Conservation (phyloP, 2,113 vertebrate species). For the Gobio gobio region DNA sequence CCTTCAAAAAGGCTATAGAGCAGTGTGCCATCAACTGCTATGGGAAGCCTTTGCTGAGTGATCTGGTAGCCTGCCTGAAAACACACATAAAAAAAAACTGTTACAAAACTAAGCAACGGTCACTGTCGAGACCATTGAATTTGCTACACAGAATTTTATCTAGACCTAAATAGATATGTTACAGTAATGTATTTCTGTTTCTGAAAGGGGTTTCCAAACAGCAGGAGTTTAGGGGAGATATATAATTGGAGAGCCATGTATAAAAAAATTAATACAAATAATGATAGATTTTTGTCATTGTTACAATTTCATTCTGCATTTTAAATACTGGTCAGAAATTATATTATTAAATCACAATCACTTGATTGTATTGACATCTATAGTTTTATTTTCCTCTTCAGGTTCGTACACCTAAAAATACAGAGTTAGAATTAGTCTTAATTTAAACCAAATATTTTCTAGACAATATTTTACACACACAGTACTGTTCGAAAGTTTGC, state of each 20-base stretch:
- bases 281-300: neutral
- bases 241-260: neutral
- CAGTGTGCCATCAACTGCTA: constrained; percentile 86
- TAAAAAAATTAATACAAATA: neutral
- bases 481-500: no score
- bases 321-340: neutral
- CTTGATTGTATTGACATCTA: neutral
- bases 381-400: neutral
- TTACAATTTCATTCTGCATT: neutral
- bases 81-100: constrained; percentile 43
- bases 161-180: neutral
- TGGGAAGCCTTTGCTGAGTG: constrained; percentile 91
- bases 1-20: constrained; percentile 78
- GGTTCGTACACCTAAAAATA: neutral
- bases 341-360: neutral
- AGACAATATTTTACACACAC: no score
- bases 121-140: neutral
- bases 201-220: neutral
- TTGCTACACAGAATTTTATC: neutral
- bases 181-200: neutral
- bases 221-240: neutral
- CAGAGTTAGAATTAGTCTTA: neutral
- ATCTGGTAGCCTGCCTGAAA: constrained; percentile 96
- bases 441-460: no score
- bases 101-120: neutral